Base-by-base conservation (phyloP, 1,140 invertebrate genomes). In the Copidosoma floridanum region DNA sequence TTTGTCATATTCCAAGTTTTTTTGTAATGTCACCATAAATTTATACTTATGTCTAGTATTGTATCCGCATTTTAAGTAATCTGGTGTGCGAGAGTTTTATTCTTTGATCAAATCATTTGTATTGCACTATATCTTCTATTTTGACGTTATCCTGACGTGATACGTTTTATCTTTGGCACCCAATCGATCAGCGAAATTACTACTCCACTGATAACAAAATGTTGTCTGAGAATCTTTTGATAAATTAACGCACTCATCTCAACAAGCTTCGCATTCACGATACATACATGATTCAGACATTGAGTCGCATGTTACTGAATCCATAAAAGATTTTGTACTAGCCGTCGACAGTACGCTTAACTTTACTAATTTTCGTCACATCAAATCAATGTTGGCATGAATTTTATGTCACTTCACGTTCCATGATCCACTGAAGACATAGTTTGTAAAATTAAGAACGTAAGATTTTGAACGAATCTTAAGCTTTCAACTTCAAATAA, bases 41-140 rank as follows among this genome's bases (percentile, higher is more conserved):
- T 70, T 66, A 27, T 68, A 61, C 55, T 77, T 66, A 57, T 70
- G 66, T 14, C 47, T 60, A 27, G 75, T 71, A 54, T 65, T 70
- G 46, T 63, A 65, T 21, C 65, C 26, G 57, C 73, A 65, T 66
- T 67, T 67, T 53, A 64, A 50, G 51, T 55, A 67, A 2, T 43
- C 20, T 14, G 27, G 21, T 18, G 67, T 41, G 14, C 27, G 16
- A 14, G 50, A 52, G 43, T 59, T 46, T 32, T 63, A 46, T 43
- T 58, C 35, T n/a, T 35, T 14, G 23, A 65, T 40, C 16, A 69
- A 24, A 16, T 57, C 55, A 12, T 18, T 24, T 7, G 40, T 14
- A 26, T 8, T 48, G 20, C 50, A 55, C 7, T 20, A 4, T 56
- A 61, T 52, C 29, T 52, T 58, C 51, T 41, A 43, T 37, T 56